phyloP scores from a whole-genome alignment of 2,888 invertebrate genomes.

The Aspidapion aeneum region DNA sequence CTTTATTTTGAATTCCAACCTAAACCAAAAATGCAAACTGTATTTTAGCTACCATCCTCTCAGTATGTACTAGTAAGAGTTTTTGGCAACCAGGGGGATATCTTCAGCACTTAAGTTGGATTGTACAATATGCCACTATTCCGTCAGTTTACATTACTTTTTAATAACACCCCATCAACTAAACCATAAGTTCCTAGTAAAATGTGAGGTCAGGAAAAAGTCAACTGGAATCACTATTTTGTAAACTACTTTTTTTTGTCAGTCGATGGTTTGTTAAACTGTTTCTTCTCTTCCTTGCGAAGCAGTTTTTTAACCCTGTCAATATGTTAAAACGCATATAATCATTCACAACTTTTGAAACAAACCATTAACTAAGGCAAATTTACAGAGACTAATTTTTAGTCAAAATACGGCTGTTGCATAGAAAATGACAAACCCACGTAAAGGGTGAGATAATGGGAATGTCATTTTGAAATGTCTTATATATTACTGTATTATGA shows the following conservation, averaged over 20 bases:
- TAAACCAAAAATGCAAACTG: no score
- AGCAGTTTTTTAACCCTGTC: constrained; percentile 15
- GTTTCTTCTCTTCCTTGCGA: constrained; percentile 18
- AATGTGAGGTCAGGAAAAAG: constrained; percentile 29
- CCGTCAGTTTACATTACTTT: constrained; percentile 25
- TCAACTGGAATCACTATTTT: constrained; percentile 21
- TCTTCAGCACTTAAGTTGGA: constrained; percentile 24
- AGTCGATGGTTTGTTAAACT: constrained; percentile 27
- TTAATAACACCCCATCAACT: constrained; percentile 40
- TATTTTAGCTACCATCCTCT: no score
- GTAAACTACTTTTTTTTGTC: constrained; percentile 23
- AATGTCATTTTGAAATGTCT: neutral
- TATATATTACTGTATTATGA: neutral
- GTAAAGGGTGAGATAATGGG: constrained; percentile 7
- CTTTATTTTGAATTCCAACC: no score
- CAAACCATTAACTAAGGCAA: constrained; percentile 19
- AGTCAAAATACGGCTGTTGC: neutral
- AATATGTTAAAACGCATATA: neutral
- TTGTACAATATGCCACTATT: constrained; percentile 20
- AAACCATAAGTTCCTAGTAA: constrained; percentile 23
- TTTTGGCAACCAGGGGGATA: constrained; percentile 16
- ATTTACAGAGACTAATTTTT: constrained; percentile 16
- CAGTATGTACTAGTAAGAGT: no score
- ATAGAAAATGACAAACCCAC: constrained; percentile 1
- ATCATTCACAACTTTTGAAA: neutral